Conservation (phyloP, 2,113 vertebrate genomes). For the Monopterus albus region DNA sequence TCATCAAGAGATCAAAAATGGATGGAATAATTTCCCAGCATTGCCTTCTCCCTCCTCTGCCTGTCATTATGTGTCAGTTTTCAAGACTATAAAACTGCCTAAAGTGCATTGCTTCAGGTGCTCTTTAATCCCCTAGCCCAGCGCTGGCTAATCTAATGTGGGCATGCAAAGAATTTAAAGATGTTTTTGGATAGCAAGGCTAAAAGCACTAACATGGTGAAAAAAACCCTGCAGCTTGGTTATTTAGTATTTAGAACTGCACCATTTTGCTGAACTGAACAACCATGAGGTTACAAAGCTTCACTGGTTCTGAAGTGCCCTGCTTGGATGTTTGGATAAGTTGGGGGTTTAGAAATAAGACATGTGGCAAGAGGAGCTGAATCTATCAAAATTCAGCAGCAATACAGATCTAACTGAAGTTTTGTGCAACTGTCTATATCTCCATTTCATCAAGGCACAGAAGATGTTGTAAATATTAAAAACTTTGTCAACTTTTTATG, state of each 20-base stretch:
- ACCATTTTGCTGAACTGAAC: conserved; percentile 7
- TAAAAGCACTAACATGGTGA: not conserved
- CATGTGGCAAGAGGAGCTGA: conserved; percentile 20
- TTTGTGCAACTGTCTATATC: conserved; percentile 20
- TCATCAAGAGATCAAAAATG: conserved; percentile 56
- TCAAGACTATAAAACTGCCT: conserved; percentile 52
- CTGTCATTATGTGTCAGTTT: conserved; percentile 52
- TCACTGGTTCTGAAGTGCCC: conserved; percentile 21
- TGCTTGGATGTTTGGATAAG: conserved; percentile 13
- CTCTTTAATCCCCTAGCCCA: conserved; percentile 14
- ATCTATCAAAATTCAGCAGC: conserved; percentile 29
- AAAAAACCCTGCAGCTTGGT: conserved; percentile 5
- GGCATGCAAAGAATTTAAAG: conserved; percentile 44
- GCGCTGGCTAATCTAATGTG: conserved; percentile 44
- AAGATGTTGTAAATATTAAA: conserved; percentile 16
- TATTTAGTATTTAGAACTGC: not conserved
- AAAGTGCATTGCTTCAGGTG: conserved; percentile 42
- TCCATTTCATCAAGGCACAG: not conserved
- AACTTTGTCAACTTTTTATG: conserved; percentile 24
- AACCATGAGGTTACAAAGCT: conserved; percentile 3
- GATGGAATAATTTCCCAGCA: conserved; percentile 59
- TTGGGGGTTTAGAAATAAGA: conserved; percentile 39
- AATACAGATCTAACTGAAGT: conserved; percentile 19
- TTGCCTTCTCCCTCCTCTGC: conserved; percentile 31
- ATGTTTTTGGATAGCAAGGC: conserved; percentile 17